Conservation (phyloP, 2,113 vertebrate species). For the Uria lomvia region DNA sequence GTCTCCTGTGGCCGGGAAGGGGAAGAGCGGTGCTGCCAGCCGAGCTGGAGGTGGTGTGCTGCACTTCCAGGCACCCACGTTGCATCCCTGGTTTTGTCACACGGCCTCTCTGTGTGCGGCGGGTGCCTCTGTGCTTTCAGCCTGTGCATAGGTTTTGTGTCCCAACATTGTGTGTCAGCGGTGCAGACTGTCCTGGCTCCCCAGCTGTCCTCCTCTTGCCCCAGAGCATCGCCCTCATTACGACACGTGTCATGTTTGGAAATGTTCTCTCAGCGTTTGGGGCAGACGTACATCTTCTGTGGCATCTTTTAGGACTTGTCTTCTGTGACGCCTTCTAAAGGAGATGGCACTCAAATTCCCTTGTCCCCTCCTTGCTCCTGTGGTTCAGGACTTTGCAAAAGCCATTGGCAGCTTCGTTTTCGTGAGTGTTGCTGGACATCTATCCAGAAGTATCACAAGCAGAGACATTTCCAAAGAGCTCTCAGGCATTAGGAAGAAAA, state of each 20-base stretch:
- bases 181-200: background rate
- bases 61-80: background rate
- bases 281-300: fast-evolving
- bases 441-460: background rate
- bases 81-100: background rate
- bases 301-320: background rate
- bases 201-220: background rate
- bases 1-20: fast-evolving
- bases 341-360: background rate
- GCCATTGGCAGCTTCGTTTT: background rate
- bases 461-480: background rate
- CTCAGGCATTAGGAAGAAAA: background rate
- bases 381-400: background rate
- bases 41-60: background rate
- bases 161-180: fast-evolving
- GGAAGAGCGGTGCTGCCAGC: fast-evolving
- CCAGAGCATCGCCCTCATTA: fast-evolving
- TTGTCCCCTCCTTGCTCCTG: background rate
- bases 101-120: fast-evolving
- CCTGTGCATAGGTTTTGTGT: background rate
- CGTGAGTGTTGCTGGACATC: background rate
- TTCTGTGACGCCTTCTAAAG: background rate
- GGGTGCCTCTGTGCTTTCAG: background rate
- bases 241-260: fast-evolving
- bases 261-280: background rate